Evolutionary conservation across 2,797 vertebrate species (phyloP).

Genomic region (Clamator glandarius): DNA sequence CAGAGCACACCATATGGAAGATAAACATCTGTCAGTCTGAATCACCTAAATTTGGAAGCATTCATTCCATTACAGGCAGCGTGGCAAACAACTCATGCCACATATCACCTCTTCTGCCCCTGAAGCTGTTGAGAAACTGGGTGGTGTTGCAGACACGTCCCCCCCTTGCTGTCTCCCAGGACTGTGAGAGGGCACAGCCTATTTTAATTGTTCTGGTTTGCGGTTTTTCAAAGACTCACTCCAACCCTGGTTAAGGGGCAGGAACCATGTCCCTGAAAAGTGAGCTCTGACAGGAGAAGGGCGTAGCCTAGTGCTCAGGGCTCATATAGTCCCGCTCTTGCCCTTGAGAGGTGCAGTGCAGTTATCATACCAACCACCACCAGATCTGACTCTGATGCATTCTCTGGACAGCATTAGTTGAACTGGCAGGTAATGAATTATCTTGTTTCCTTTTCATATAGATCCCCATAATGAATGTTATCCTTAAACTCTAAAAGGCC

Average conservation of each 20-base stretch:
- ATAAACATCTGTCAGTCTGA: background rate
- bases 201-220: background rate
- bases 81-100: rapidly evolving
- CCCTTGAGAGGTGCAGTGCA: background rate
- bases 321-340: background rate
- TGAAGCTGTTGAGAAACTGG: background rate
- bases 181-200: background rate
- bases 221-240: no score
- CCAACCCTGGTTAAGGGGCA: background rate
- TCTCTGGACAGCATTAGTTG: background rate
- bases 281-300: background rate
- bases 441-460: background rate
- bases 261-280: background rate
- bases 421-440: background rate
- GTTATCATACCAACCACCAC: background rate
- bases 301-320: no score
- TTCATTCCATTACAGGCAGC: background rate
- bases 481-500: background rate
- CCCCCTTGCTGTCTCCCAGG: background rate
- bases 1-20: background rate
- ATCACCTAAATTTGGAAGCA: background rate
- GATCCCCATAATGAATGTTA: background rate
- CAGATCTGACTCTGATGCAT: background rate
- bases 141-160: background rate
- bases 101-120: background rate